Base-by-base conservation (phyloP, 1,140 invertebrate genomes). In the Zaprionus vittiger region DNA sequence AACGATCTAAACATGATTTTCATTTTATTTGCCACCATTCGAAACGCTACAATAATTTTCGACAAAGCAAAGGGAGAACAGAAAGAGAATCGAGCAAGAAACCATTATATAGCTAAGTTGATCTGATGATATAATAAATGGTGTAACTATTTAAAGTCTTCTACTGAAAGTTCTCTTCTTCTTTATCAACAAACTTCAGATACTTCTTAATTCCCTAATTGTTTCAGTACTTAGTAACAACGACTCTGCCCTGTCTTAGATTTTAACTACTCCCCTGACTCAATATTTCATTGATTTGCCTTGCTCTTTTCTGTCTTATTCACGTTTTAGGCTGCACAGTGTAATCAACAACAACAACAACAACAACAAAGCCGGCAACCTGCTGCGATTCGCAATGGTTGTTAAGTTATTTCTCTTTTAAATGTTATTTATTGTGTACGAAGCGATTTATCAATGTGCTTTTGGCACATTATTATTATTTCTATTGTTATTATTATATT, bases 11-110 rank as follows among this genome's bases (percentile, higher is more conserved):
- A 78, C 70, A 77, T 74, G 65, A 70, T 70, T 78, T 78, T 70
- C 47, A 74, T 80, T 80, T 80, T 78, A 80, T 80, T 78, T 70
- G 65, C 22, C 62, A 56, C 62, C 63, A 77, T 79, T 79, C 60
- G 74, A 44, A 63, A 73, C 74, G 77, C 74, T 68, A 79, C 68
- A 79, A 73, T 79, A 79, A 79, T 54, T 79, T 72, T 59, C 20
- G 17, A 56, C 52, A 38, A 5, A 22, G 17, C 17, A 11, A 59
- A 59, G 31, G 31, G 11, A 59, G 24, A 59, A 7, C 56, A 34
- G 26, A n/a, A 17, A 34, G 26, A 28, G 24, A 56, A 56, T 56
- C 26, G 26, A 56, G 22, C 24, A 4, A 24, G 41, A 47, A 44
- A 47, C n/a, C 9, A 34, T 47, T 2, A 17, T 47, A 44, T n/a